Base-by-base conservation (phyloP, 2,797 vertebrate species). In the Poecilia velifera region DNA sequence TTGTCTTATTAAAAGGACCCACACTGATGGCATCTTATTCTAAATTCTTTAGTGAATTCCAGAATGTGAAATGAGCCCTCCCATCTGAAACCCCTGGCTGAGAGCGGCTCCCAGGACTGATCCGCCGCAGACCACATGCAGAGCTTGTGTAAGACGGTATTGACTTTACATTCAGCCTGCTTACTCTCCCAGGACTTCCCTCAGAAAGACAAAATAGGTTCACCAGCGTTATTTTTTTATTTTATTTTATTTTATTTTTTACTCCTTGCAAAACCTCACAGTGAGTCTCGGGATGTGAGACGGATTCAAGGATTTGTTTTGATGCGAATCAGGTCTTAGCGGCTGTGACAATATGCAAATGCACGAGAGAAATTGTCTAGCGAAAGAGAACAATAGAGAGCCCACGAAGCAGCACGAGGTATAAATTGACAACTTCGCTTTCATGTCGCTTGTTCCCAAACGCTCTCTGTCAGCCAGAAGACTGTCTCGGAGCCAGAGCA, bases 161-260 rank as follows among this genome's bases (percentile, higher is more conserved):
- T 93, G 93, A 95, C 94, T 94, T 92, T 93, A 94, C 91, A 91
- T 94, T 93, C 91, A 91, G 83, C 64, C 88, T 90, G 91, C 92
- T 93, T 90, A 87, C 88, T 90, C 92, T 94, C 87, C 80, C 90
- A 90, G 89, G 93, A 88, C 89, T 91, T 94, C 88, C 89, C 89
- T 86, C 22, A 36, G 86, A 88, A 86, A 87, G 79, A 72, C 89
- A 82, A 90, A 92, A 90, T 76, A 41, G 84, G 77, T 49, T 47
- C 82, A 80, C 78, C 79, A 86, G 76, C 80, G 70, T 88, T 86
- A 73, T 22, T 20, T 46, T 47, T 16, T 4, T 3, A 16, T 47
- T 16, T 47, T 41, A 6, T 5, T 5, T 16, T 47, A 16, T 16
- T 47, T 31, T 1, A 1, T 4, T 18, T 77, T 89, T 51, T 41